Percentiles rank a stretch among this genome's conserved stretches.
phyloP scores from a whole-genome alignment of 2,888 invertebrate genomes.

The Druceiella hillmani region DNA sequence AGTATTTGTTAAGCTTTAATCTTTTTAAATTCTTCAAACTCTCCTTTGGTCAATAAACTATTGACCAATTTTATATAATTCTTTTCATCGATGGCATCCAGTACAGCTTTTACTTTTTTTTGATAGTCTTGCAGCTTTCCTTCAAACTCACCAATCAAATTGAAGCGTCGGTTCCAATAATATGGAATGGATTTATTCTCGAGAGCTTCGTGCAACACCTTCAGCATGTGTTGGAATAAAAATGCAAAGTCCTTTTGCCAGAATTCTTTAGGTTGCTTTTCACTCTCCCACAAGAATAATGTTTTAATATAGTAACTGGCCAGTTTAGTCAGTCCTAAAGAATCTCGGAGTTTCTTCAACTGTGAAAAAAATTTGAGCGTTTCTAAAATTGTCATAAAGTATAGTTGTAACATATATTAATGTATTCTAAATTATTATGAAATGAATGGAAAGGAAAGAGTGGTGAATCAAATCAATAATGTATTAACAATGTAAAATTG shows the following conservation, averaged over 20 bases:
- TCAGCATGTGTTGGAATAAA: conserved; percentile 35
- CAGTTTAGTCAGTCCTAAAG: conserved; percentile 36
- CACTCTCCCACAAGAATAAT: conserved; percentile 42
- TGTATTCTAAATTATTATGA: no score
- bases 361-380: no score
- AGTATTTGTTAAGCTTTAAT: no score
- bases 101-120: conserved; percentile 35
- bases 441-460: no score
- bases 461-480: no score
- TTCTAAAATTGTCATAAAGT: no score
- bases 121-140: conserved; percentile 33
- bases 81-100: conserved; percentile 34
- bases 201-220: conserved; percentile 32
- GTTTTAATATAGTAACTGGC: conserved; percentile 57
- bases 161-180: conserved; percentile 38
- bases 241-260: conserved; percentile 36
- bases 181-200: conserved; percentile 33
- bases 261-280: conserved; percentile 32
- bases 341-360: conserved; percentile 50
- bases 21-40: conserved; percentile 27
- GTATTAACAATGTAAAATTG: no score
- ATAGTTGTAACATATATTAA: no score
- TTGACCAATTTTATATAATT: conserved; percentile 32
- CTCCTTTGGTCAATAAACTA: conserved; percentile 31
- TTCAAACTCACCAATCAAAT: conserved; percentile 35